These are phyloP conservation scores for Flexamia atlantica DNA, from an alignment of 2,888 invertebrate species.

Conservation along the genomic window DNA sequence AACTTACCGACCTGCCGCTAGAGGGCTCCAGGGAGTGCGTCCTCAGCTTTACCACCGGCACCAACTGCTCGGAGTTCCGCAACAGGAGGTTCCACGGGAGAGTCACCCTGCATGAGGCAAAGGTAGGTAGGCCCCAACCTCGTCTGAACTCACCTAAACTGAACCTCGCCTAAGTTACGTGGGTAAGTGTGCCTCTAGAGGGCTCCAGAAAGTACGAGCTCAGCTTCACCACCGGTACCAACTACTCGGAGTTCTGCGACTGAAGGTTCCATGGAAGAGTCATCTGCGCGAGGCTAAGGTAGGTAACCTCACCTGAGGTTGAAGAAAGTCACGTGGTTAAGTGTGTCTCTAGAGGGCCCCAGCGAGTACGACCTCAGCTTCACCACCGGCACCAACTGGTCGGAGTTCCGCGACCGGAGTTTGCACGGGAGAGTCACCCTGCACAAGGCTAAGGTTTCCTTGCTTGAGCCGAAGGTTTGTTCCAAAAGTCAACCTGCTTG, in stretches of 20 bases:
- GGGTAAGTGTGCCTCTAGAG: too few relatives aligned
- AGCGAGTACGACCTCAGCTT: conserved; percentile 11
- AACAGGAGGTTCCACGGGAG: conserved; percentile 15
- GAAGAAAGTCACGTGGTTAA: too few relatives aligned
- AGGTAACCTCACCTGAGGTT: too few relatives aligned
- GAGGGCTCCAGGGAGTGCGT: neutral
- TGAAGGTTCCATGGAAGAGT: conserved; percentile 8
- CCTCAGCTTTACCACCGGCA: conserved; percentile 4
- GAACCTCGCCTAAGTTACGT: too few relatives aligned
- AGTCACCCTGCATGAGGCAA: conserved; percentile 7
- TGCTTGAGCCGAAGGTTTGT: too few relatives aligned
- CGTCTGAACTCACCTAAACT: too few relatives aligned
- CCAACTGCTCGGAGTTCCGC: conserved; percentile 26
- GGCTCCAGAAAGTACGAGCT: neutral
- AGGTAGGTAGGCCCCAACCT: too few relatives aligned
- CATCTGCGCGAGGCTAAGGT: conserved; percentile 3
- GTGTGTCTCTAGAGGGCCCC: conserved; percentile 7
- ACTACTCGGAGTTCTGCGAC: conserved; percentile 26
- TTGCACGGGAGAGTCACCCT: conserved; percentile 8
- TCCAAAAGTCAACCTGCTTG: too few relatives aligned
- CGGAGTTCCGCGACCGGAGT: conserved; percentile 6
- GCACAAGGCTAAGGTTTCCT: conserved; percentile 10
- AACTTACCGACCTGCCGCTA: conserved; percentile 17
- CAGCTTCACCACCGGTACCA: conserved; percentile 12
- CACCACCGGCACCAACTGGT: conserved; percentile 10